These are phyloP conservation scores for Mycalesis mineus DNA, from an alignment of 2,888 invertebrate genomes.

Conservation along the genomic window DNA sequence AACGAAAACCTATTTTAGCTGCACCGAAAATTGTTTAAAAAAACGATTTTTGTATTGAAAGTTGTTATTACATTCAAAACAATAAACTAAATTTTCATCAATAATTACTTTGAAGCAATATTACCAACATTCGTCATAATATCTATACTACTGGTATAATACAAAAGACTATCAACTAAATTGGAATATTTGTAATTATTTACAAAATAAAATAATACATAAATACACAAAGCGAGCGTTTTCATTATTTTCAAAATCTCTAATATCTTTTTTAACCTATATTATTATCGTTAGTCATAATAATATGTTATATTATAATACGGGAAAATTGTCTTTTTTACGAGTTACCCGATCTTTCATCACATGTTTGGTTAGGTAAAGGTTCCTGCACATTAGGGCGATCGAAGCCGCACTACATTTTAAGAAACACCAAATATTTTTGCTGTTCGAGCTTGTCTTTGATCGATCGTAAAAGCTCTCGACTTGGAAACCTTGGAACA, in stretches of 20 bases:
- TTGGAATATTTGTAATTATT: constrained; percentile 70
- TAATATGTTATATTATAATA: constrained; percentile 25
- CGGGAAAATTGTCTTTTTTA: constrained; percentile 42
- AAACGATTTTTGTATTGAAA: not conserved
- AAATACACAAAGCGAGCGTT: constrained; percentile 33
- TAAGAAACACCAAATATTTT: too few relatives aligned
- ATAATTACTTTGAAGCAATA: not conserved
- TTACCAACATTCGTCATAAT: constrained; percentile 25
- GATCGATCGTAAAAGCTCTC: too few relatives aligned
- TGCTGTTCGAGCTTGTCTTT: too few relatives aligned
- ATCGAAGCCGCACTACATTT: too few relatives aligned
- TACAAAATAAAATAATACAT: constrained; percentile 53
- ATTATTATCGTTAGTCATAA: constrained; percentile 23
- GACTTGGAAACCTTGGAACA: too few relatives aligned
- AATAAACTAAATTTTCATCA: too few relatives aligned
- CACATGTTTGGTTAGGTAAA: not conserved
- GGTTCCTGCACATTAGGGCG: not conserved
- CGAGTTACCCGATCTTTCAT: not conserved
- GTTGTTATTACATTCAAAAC: too few relatives aligned
- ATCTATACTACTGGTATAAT: constrained; percentile 65
- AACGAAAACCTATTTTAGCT: not conserved
- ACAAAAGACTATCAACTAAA: constrained; percentile 67
- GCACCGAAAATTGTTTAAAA: not conserved
- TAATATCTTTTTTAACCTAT: constrained; percentile 28
- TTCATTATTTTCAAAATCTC: constrained; percentile 8